Base-by-base conservation (phyloP, 2,888 invertebrate genomes). In the Rhamphomyia laevipes region DNA sequence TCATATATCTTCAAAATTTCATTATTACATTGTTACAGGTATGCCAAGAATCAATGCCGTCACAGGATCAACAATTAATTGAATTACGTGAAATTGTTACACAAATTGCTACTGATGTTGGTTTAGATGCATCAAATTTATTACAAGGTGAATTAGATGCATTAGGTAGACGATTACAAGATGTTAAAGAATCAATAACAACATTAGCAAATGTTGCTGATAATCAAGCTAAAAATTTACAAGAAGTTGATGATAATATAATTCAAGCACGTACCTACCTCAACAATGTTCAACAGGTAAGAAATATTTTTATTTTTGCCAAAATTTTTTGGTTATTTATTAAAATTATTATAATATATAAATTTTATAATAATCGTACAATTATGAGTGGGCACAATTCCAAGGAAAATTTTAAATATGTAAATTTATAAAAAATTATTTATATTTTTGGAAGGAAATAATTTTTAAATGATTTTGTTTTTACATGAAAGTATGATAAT, bases 91-190 rank as follows among this genome's bases (percentile, higher is more conserved):
- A 81, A 15, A 75, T 89, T 51, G 87, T 87, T 3, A 80, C 84
- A 1, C 80, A 82, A 57, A 87, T 89, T 48, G 86, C 87, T 0
- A 77, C 81, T 21, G 85, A 86, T 62, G 86, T 89, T 11, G 87
- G 87, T 13, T 66, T 82, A 55, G 81, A 82, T 61, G 77, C 77
- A 12, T 81, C 82, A 27, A 76, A 80, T 4, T 77, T 86, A 1
- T 73, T 88, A 51, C 83, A 84, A 53, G 81, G 82, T 23, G 88
- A 89, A 66, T 80, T 88, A 12, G 85, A 86, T 59, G 82, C 84
- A 0, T 69, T 89, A 46, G 86, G 85, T 40, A 75, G 80, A 51
- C 76, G 83, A 30, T 74, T 89, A 53, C 82, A 86, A 64, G 81
- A 86, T 61, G 86, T 87, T 30, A 78, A 82, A 18, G 81, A 85